Evolutionary conservation across 2,888 invertebrate genomes (phyloP), one percentile per base, ranked within the genome.

Genomic region (Leptinotarsa juncta): DNA sequence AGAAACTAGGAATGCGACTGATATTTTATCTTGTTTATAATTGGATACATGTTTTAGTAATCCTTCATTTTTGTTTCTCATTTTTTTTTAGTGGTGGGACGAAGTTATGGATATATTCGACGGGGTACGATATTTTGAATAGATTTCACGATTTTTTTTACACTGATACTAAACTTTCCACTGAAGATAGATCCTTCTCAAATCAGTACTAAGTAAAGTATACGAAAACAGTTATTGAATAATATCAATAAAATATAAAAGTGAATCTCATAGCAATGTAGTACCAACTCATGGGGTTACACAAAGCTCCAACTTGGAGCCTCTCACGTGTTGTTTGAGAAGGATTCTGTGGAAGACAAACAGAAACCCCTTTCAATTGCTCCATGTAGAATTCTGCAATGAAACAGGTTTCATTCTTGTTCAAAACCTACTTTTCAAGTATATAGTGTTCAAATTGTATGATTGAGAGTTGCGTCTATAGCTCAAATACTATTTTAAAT

Each of bases 91-190:
- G 95, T 96, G 95, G 95, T 96, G 96, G 96, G 95, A 96, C 94
- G 96, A 96, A 93, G 95, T 96, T 91, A 95, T 96, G 95, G 96
- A 96, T 92, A 95, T 96, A 91, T 96, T 96, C 92, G 95, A 96
- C 89, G 95, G 95, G 95, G 96, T 96, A 95, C 93, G 95, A 91
- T 88, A 69, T 79, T 78, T 78, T 75, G 49, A 49, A 55, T 71
- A 71, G 73, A 70, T 70, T 18, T 71, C 65, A 62, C 55, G 55
- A 65, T 50, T 62, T 57, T 65, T 71, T 73, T 65, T 48, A 73
- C 67, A 67, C 68, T 66, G 23, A 50, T 16, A 32, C 51, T 67
- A 51, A 49, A 50, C 68, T 73, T 55, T 53, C 65, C 4, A 62
- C 67, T 50, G 12, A 20, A 50, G 0, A 16, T 26, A 23, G n/a